Evolutionary conservation across 2,888 invertebrate species (phyloP).

Genomic region (Agonopterix alstromeriana): DNA sequence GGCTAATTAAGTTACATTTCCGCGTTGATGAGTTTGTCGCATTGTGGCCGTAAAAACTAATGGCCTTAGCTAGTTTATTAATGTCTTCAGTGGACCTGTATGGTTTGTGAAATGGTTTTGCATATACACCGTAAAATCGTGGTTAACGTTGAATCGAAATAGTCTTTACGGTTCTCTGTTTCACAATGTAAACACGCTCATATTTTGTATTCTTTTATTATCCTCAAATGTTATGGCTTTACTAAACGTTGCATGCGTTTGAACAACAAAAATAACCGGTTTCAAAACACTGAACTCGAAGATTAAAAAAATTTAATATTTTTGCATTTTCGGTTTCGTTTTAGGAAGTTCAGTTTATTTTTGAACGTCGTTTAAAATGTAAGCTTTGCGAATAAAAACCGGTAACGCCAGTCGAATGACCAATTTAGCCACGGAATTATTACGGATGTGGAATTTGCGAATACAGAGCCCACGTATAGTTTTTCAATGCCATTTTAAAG

Average conservation of each 20-base stretch:
- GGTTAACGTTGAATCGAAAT: slow-evolving; percentile 31
- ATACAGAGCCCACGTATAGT: slow-evolving; percentile 5
- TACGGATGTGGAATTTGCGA: slow-evolving; percentile 7
- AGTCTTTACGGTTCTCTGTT: slow-evolving; percentile 32
- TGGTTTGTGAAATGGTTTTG: slow-evolving; percentile 29
- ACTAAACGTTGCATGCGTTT: no score
- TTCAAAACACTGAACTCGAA: no score
- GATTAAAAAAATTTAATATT: no score
- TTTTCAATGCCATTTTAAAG: slow-evolving; percentile 4
- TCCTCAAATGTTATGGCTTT: no score
- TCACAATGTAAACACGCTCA: not conserved
- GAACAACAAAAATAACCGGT: no score
- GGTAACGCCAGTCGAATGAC: slow-evolving; percentile 2
- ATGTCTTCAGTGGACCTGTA: slow-evolving; percentile 15
- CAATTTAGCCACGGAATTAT: slow-evolving; percentile 5
- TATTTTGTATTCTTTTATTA: no score
- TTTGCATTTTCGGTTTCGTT: no score
- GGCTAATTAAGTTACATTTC: slow-evolving; percentile 1
- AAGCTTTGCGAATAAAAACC: slow-evolving; percentile 4
- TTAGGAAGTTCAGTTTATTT: not conserved
- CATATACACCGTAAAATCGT: slow-evolving; percentile 30
- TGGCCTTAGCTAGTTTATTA: slow-evolving; percentile 19
- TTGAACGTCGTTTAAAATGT: not conserved
- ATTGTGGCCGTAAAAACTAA: slow-evolving; percentile 22
- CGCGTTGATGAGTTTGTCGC: slow-evolving; percentile 4